Evolutionary conservation across 1,140 invertebrate species (phyloP), one percentile per base, ranked within the genome.

Genomic region (Saccostrea echinata): DNA sequence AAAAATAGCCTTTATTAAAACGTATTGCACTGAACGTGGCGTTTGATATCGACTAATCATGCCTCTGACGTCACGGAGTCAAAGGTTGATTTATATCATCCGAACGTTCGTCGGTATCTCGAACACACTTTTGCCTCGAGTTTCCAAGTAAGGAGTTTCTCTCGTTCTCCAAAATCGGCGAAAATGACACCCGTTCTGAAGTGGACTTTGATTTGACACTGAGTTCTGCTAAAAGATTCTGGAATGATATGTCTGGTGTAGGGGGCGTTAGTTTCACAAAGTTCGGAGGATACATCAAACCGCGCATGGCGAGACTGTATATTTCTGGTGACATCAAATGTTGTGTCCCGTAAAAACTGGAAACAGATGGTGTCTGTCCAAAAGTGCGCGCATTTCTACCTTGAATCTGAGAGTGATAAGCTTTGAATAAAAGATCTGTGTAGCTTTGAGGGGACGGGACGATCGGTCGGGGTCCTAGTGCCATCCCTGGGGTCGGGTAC

Each of bases 141-240:
- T 30, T 76, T 18, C 68, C 68, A 16, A 76, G 11, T 35, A 33
- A 30, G 24, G 68, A 76, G 27, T 27, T 76, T 76, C 68, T 76
- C 24, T 76, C 68, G 68, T 33, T 76, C 27, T 76, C 68, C 27
- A 76, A 76, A 76, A 76, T 16, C 1, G 68, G 68, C 27, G 68
- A 76, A 33, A 76, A 76, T 16, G 68, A 76, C 68, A 76, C 33
- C 12, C 68, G 68, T 13, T 76, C 68, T 30, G 68, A 27, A 76
- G 13, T 76, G 12, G 68, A 24, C 12, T 76, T 76, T 76, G 68
- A 76, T 76, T 76, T 76, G 68, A 33, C 68, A 33, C 68, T 76
- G 27, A 93, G 93, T 90, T 97, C 97, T 11, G 97, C 97, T 86
- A 98, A 94, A 0, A 98, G 95, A 33, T 96, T 97, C 93, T 98